Percentiles rank a stretch among this genome's conserved stretches.
These are phyloP conservation scores for Myiozetetes cayanensis DNA, from an alignment of 2,113 vertebrate genomes.

Conservation along the genomic window DNA sequence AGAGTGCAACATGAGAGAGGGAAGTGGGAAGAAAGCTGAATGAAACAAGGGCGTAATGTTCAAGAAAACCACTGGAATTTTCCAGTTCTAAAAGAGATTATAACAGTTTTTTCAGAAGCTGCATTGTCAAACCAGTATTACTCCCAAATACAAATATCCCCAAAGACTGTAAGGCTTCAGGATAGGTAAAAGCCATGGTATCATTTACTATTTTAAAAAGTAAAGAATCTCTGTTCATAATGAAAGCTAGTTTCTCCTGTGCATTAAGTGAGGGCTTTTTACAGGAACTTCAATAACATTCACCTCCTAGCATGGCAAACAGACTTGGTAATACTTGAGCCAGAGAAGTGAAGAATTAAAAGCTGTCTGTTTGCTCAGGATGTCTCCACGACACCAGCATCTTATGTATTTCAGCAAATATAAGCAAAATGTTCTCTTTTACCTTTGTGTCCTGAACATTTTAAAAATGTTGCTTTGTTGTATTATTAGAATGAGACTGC, in stretches of 20 bases:
- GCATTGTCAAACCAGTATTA: neutral
- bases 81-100: neutral
- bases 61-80: neutral
- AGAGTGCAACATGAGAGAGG: neutral
- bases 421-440: neutral
- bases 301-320: neutral
- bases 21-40: neutral
- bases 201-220: neutral
- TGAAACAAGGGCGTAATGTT: neutral
- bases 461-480: neutral
- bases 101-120: neutral
- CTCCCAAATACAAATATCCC: neutral
- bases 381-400: neutral
- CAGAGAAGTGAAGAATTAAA: neutral
- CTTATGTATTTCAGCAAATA: neutral
- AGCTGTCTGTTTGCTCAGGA: neutral
- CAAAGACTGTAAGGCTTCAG: neutral
- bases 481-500: neutral
- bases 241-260: neutral
- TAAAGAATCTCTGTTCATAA: neutral
- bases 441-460: neutral
- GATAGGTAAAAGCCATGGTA: neutral
- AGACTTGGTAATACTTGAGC: neutral
- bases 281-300: neutral
- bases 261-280: neutral